Conservation (phyloP, 2,888 invertebrate species). For the Lysandra coridon region DNA sequence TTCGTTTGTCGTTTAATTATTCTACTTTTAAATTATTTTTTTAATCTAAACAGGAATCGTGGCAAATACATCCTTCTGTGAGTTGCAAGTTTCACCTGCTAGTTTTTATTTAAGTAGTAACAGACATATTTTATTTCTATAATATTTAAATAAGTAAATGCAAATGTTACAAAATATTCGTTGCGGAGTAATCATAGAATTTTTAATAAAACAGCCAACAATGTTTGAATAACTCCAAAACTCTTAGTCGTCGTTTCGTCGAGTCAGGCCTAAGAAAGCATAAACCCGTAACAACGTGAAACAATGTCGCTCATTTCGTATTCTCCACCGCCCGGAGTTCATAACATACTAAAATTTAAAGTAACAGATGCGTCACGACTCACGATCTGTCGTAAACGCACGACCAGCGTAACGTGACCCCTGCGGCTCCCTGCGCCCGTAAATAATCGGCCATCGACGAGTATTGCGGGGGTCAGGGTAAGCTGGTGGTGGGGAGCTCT, state of each 20-base stretch:
- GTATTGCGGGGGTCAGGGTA: conserved; percentile 54
- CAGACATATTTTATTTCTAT: background rate
- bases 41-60: background rate
- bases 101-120: background rate
- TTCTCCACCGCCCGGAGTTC: conserved; percentile 43
- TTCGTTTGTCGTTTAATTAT: background rate
- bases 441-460: conserved; percentile 43
- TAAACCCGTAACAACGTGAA: conserved; percentile 21
- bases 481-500: conserved; percentile 66
- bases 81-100: conserved; percentile 7
- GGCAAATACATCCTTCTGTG: conserved; percentile 4
- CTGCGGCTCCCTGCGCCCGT: conserved; percentile 47
- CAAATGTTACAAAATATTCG: background rate
- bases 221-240: background rate
- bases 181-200: background rate
- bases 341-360: conserved; percentile 68
- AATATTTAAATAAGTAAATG: background rate
- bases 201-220: background rate
- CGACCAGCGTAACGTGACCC: conserved; percentile 58
- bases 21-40: conserved; percentile 1
- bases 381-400: conserved; percentile 71
- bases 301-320: conserved; percentile 31
- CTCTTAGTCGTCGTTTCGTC: background rate
- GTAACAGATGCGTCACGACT: conserved; percentile 76
- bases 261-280: background rate